phyloP scores from a whole-genome alignment of 1,140 invertebrate genomes.

The Trypoxylus dichotomus region DNA sequence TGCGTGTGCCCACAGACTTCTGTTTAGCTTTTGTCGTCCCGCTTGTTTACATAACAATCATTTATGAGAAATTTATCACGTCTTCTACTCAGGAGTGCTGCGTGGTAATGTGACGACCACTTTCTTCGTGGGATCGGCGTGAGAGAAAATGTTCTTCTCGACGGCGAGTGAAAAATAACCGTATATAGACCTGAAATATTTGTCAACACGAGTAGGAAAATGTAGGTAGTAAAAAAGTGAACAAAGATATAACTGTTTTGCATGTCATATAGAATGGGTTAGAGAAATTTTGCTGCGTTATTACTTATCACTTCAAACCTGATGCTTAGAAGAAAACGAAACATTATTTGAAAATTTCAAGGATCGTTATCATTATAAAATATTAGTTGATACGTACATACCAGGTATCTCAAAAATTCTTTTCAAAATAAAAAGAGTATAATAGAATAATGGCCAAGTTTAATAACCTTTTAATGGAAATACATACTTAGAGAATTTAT shows the following conservation, averaged over 20 bases:
- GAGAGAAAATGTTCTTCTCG: constrained; percentile 16
- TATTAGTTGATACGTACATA: no score
- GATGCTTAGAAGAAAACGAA: no score
- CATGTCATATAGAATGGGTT: no score
- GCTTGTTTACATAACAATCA: constrained; percentile 25
- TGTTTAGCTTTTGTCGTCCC: constrained; percentile 24
- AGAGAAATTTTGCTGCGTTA: no score
- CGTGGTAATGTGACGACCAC: constrained; percentile 11
- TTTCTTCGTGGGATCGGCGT: constrained; percentile 20
- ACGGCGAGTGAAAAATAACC: constrained; percentile 5
- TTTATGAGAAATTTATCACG: constrained; percentile 25
- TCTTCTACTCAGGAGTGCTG: background rate
- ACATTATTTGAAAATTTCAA: no score
- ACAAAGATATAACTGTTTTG: background rate
- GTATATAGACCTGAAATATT: constrained; percentile 11
- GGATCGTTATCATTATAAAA: no score
- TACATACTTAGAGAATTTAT: no score
- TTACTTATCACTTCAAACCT: no score
- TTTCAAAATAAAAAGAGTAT: no score
- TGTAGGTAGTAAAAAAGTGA: background rate
- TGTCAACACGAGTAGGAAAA: background rate
- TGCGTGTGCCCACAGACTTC: constrained; percentile 23
- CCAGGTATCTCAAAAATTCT: no score
- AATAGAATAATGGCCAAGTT: no score
- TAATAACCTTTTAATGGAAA: no score